Evolutionary conservation across 2,113 vertebrate genomes (phyloP).

Genomic region (Willisornis vidua): DNA sequence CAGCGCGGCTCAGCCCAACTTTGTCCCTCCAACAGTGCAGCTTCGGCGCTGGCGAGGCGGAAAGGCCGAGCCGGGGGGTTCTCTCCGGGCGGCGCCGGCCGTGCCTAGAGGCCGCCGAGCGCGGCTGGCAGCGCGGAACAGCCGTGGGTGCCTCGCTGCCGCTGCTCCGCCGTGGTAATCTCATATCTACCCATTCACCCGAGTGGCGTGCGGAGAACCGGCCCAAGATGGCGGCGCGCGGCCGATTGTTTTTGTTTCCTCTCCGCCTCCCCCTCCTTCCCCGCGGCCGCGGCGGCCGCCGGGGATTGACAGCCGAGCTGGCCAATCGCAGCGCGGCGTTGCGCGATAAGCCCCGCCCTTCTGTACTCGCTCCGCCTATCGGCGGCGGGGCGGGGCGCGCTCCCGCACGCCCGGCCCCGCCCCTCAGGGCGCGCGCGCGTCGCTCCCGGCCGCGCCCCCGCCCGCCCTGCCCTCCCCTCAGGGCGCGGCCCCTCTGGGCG

Average conservation of each 20-base stretch:
- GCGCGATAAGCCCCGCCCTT: rapidly evolving
- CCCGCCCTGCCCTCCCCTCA: neutral
- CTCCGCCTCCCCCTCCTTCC: conserved; percentile 32
- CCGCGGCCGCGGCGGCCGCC: neutral
- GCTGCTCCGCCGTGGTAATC: conserved; percentile 64
- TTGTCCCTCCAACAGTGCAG: conserved; percentile 50
- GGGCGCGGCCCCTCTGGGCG: no score
- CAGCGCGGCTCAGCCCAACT: conserved; percentile 45
- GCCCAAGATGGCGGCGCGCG: conserved; percentile 89
- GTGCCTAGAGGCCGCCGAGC: conserved; percentile 42
- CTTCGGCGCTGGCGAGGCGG: neutral
- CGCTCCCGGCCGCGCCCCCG: neutral
- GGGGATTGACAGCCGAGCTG: rapidly evolving
- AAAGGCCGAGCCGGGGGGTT: conserved; percentile 9
- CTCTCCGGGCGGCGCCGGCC: conserved; percentile 1
- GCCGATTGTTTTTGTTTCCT: conserved; percentile 85
- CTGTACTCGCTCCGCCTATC: no score
- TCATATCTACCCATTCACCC: conserved; percentile 78
- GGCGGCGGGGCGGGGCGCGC: neutral
- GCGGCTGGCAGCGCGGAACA: conserved; percentile 26
- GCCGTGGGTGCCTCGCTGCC: conserved; percentile 52
- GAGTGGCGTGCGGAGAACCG: conserved; percentile 55
- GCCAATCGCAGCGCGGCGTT: rapidly evolving
- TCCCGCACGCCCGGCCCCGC: neutral
- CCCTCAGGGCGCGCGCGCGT: no score